Evolutionary conservation across 1,140 invertebrate species (phyloP).

Genomic region (Anagrus nilaparvatae): DNA sequence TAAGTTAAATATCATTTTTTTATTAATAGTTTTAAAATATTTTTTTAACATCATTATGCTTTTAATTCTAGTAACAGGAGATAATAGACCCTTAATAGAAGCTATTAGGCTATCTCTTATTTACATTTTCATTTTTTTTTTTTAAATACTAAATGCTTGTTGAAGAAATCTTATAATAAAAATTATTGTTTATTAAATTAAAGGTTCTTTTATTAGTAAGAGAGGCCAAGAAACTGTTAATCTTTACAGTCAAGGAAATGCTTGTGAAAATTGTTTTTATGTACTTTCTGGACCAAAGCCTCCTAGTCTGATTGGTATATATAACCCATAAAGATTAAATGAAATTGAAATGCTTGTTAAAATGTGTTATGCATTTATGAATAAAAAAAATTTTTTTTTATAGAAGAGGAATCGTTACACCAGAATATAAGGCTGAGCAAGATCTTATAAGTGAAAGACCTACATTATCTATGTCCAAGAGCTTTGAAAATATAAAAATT

Average conservation of each 20-base stretch:
- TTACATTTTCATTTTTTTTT: slow-evolving; percentile 2
- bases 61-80: slow-evolving; percentile 56
- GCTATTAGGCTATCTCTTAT: slow-evolving; percentile 68
- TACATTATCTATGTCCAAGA: slow-evolving; percentile 39
- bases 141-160: slow-evolving; percentile 2
- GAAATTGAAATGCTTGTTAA: not conserved
- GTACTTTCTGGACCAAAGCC: slow-evolving; percentile 84
- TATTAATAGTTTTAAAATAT: too few relatives aligned
- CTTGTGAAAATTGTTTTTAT: slow-evolving; percentile 83
- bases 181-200: slow-evolving; percentile 60
- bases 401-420: slow-evolving; percentile 57
- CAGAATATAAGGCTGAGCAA: slow-evolving; percentile 53
- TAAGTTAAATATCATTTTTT: too few relatives aligned
- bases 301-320: slow-evolving; percentile 75
- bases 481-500: slow-evolving; percentile 44
- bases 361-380: too few relatives aligned
- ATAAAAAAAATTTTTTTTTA: slow-evolving; percentile 33
- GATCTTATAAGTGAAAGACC: slow-evolving; percentile 35
- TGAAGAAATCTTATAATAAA: slow-evolving; percentile 2
- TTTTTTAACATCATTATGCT: slow-evolving; percentile 1
- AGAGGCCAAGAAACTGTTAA: slow-evolving; percentile 76
- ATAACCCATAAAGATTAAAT: slow-evolving; percentile 3
- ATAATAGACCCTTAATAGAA: slow-evolving; percentile 63
- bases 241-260: slow-evolving; percentile 86
- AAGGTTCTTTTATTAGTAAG: slow-evolving; percentile 86